Conservation (phyloP, 2,888 invertebrate genomes). For the Tetranychus truncatus region DNA sequence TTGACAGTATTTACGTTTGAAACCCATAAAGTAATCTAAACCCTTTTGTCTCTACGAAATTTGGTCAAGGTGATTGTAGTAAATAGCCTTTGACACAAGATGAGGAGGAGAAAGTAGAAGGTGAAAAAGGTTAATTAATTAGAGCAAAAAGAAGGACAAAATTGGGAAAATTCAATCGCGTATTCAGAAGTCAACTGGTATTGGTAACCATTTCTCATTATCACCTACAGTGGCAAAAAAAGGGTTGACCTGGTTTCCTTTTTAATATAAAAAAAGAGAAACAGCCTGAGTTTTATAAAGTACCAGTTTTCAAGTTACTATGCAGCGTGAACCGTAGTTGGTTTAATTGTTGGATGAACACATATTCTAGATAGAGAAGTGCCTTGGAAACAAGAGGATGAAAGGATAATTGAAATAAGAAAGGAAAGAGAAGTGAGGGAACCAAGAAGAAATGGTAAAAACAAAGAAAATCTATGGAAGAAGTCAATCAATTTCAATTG, state of each 20-base stretch:
- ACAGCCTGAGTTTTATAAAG: not conserved
- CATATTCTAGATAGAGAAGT: not conserved
- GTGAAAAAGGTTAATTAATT: no score
- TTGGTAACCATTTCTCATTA: no score
- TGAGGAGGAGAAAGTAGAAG: no score
- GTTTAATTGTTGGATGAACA: not conserved
- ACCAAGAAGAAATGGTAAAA: not conserved
- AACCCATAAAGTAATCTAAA: no score
- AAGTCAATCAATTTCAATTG: not conserved
- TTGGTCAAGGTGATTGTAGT: no score
- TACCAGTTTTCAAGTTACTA: not conserved
- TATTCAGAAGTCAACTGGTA: no score
- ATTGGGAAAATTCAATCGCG: no score
- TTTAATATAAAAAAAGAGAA: not conserved
- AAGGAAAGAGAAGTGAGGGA: slow-evolving; percentile 5
- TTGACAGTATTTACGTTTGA: no score
- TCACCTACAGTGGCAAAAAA: no score
- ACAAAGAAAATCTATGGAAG: not conserved
- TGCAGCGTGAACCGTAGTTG: not conserved
- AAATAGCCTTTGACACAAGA: no score
- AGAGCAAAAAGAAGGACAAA: no score
- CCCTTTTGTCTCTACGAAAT: no score
- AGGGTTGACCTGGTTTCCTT: not conserved
- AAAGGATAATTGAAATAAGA: not conserved
- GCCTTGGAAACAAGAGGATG: not conserved